Evolutionary conservation across 2,888 invertebrate species (phyloP).

Genomic region (Acrobeloides nanus): DNA sequence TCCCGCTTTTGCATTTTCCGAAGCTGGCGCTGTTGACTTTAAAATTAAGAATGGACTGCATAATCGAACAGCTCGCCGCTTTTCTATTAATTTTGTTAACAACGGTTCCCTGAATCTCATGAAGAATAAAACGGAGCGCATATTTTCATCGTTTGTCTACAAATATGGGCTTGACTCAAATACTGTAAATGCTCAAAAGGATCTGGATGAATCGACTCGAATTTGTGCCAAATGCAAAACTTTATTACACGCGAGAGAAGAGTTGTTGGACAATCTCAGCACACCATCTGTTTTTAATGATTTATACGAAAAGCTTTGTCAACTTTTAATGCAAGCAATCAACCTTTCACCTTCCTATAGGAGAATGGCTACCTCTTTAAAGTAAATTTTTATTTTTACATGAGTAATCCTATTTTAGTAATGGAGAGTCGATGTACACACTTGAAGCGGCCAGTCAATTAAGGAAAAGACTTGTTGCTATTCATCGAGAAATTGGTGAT

Average conservation of each 20-base stretch:
- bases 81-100: slow-evolving; percentile 1
- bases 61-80: slow-evolving; percentile 1
- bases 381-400: slow-evolving; percentile 9
- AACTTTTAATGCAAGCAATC: slow-evolving; percentile 69
- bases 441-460: slow-evolving; percentile 75
- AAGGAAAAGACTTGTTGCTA: slow-evolving; percentile 73
- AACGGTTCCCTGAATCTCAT: slow-evolving; percentile 9
- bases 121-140: slow-evolving; percentile 12
- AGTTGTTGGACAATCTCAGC: slow-evolving; percentile 73
- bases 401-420: slow-evolving; percentile 57
- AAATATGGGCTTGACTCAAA: slow-evolving; percentile 59
- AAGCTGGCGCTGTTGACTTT: slow-evolving; percentile 3
- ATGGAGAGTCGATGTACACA: slow-evolving; percentile 82
- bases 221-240: slow-evolving; percentile 57
- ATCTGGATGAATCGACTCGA: slow-evolving; percentile 62
- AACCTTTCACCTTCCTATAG: slow-evolving; percentile 60
- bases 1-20: slow-evolving; percentile 57
- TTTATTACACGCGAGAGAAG: slow-evolving; percentile 70
- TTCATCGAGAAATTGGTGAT: slow-evolving; percentile 77
- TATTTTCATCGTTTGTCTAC: slow-evolving; percentile 33
- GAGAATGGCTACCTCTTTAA: slow-evolving; percentile 60
- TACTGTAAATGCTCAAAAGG: too few relatives aligned
- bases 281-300: slow-evolving; percentile 72
- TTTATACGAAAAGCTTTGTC: slow-evolving; percentile 74
- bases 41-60: neutral